These are phyloP conservation scores for Notothenia rossii DNA, from an alignment of 2,113 vertebrate genomes.

Conservation along the genomic window DNA sequence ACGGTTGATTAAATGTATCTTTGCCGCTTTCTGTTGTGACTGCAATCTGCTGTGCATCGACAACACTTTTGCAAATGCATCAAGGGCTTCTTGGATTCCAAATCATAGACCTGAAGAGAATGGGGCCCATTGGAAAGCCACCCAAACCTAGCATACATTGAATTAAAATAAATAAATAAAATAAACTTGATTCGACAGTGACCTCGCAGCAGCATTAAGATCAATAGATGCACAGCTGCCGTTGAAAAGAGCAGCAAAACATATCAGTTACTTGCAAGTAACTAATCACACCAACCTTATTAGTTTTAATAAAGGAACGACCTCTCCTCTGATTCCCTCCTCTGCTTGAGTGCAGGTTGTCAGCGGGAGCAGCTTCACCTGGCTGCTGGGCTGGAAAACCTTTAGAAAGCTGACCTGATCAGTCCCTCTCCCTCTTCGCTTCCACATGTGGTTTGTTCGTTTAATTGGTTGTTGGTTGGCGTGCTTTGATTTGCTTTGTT, in stretches of 20 bases:
- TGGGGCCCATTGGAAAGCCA: not conserved
- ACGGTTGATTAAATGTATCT: not conserved
- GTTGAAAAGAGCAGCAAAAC: not conserved
- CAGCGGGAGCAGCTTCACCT: not conserved
- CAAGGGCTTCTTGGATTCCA: not conserved
- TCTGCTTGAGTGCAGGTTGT: not conserved
- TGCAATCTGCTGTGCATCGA: constrained; percentile 2
- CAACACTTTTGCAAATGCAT: not conserved
- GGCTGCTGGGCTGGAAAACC: not conserved
- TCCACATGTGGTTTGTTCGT: too few relatives aligned
- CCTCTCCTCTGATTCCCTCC: not conserved
- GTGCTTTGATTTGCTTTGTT: not conserved
- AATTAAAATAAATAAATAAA: not conserved
- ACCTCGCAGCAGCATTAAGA: not conserved
- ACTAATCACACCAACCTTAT: not conserved
- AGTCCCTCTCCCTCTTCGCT: not conserved
- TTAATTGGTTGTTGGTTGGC: too few relatives aligned
- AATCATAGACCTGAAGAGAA: not conserved
- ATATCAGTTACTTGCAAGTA: not conserved
- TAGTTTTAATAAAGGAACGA: not conserved
- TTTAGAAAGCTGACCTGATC: not conserved
- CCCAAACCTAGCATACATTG: not conserved
- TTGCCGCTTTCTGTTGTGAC: not conserved
- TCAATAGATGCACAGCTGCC: not conserved
- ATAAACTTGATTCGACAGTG: not conserved